Conservation (phyloP, 2,113 vertebrate species). For the Sebastes schlegelii region DNA sequence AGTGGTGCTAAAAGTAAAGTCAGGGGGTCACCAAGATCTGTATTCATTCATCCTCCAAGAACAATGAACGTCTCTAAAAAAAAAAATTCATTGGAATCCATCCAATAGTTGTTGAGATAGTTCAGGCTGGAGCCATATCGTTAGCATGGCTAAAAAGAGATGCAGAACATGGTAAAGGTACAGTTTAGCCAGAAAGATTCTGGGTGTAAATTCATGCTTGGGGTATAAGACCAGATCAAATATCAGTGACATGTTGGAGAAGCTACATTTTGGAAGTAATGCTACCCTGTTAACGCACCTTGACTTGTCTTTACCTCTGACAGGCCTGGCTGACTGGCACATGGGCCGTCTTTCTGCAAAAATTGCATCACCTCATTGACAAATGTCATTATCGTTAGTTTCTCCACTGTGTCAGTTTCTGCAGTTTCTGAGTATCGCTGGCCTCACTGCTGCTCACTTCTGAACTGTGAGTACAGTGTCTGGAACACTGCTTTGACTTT, state of each 20-base stretch:
- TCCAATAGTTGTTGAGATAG: neutral
- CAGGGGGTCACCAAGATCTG: neutral
- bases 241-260: neutral
- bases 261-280: neutral
- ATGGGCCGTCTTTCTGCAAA: constrained; percentile 5
- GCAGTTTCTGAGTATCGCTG: constrained; percentile 1
- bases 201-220: neutral
- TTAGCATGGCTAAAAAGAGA: neutral
- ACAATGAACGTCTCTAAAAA: neutral
- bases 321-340: neutral
- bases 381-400: constrained; percentile 20
- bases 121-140: neutral
- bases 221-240: neutral
- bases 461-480: neutral
- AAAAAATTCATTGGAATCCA: neutral
- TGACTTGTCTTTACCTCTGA: neutral
- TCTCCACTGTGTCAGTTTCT: constrained; percentile 9
- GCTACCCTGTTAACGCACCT: neutral
- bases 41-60: neutral
- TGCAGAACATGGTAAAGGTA: neutral
- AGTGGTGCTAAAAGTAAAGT: neutral
- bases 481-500: constrained; percentile 31
- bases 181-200: neutral
- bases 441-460: neutral
- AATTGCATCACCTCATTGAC: constrained; percentile 21